phyloP scores from a whole-genome alignment of 2,797 vertebrate species.

The Cyprinodon diabolis region DNA sequence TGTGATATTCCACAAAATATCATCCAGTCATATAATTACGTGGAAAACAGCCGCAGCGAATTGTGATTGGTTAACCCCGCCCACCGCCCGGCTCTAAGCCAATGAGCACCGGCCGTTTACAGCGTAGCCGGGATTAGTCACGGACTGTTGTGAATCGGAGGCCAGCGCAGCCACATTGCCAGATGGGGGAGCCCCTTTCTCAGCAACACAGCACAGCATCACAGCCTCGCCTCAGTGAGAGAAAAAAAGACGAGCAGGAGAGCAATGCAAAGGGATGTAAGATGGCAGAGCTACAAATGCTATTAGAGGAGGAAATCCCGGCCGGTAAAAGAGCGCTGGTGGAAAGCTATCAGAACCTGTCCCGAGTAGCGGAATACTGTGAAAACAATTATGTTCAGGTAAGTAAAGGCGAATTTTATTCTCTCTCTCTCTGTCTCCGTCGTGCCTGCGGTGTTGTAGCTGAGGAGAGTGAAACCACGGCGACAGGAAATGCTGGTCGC shows the following conservation, averaged over 20 bases:
- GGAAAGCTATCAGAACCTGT: constrained; percentile 98
- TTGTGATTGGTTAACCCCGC: constrained; percentile 44
- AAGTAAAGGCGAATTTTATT: constrained; percentile 52
- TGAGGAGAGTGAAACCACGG: constrained; percentile 61
- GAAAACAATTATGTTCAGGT: constrained; percentile 99
- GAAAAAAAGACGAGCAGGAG: constrained; percentile 59
- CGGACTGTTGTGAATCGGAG: constrained; percentile 58
- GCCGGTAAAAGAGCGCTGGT: constrained; percentile 95
- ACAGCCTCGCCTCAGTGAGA: constrained; percentile 63
- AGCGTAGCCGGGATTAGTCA: constrained; percentile 55
- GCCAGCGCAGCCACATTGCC: constrained; percentile 75
- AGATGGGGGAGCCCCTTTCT: constrained; percentile 86
- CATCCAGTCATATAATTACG: background rate
- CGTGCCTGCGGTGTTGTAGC: constrained; percentile 60
- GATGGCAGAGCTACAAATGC: constrained; percentile 99
- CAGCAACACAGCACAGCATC: constrained; percentile 79
- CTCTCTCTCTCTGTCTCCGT: constrained; percentile 22
- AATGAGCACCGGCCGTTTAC: constrained; percentile 50
- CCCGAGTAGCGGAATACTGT: constrained; percentile 97
- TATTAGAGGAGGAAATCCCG: constrained; percentile 99
- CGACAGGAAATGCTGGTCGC: constrained; percentile 73
- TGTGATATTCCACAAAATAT: background rate
- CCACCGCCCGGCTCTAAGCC: constrained; percentile 34
- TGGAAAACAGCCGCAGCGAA: constrained; percentile 17
- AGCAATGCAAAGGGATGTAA: constrained; percentile 83